A percentile compares a stretch with the other conserved stretches of the same genome.
phyloP scores from a whole-genome alignment of 2,888 invertebrate genomes.

The Drosophila acutilabella region DNA sequence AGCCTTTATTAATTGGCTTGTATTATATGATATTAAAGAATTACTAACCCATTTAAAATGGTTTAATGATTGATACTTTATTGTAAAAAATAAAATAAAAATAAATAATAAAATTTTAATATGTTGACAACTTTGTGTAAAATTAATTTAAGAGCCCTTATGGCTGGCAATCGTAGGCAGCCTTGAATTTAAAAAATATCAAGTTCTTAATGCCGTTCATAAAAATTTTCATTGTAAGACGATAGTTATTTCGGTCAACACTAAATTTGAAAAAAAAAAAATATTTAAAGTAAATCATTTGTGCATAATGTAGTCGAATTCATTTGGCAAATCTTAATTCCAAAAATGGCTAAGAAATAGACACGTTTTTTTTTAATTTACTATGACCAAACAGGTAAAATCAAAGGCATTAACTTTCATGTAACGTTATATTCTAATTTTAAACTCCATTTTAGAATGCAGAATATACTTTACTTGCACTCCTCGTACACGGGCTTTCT shows the following conservation, averaged over 20 bases:
- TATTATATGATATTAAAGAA: too few relatives aligned
- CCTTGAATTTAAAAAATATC: background rate
- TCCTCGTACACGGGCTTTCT: conserved; percentile 3
- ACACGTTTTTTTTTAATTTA: background rate
- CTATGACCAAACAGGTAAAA: background rate
- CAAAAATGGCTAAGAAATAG: conserved; percentile 35
- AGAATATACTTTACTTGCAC: conserved; percentile 14
- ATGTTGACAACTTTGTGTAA: too few relatives aligned
- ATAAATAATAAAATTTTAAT: too few relatives aligned
- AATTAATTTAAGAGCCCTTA: too few relatives aligned
- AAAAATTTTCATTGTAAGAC: background rate
- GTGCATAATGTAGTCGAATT: conserved; percentile 13
- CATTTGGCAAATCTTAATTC: conserved; percentile 45
- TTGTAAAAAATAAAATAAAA: too few relatives aligned
- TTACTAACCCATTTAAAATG: too few relatives aligned
- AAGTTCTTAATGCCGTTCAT: background rate
- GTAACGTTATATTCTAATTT: too few relatives aligned
- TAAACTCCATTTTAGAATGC: background rate
- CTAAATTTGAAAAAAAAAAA: background rate
- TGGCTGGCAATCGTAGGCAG: background rate
- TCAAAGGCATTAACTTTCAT: too few relatives aligned
- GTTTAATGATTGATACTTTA: too few relatives aligned
- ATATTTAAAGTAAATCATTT: background rate
- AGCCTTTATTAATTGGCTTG: too few relatives aligned
- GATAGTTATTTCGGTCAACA: conserved; percentile 4